Evolutionary conservation across 1,140 invertebrate genomes (phyloP).

Genomic region (Bombus sibiricus): DNA sequence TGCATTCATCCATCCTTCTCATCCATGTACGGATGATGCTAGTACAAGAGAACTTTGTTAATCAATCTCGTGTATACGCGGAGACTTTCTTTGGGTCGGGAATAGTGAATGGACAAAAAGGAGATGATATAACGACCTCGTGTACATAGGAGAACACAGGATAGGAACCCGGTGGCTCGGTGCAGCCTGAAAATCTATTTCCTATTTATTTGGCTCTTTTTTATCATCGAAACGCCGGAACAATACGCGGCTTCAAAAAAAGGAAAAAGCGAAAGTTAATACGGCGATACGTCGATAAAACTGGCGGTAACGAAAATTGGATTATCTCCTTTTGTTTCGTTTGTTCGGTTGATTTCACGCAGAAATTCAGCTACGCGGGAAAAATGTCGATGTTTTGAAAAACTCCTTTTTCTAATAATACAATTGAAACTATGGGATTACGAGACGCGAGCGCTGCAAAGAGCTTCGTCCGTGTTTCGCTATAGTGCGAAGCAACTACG

Average conservation of each 20-base stretch:
- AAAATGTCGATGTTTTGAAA: background rate
- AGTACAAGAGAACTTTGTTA: background rate
- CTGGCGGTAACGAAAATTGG: slow-evolving; percentile 43
- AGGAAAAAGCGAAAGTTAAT: background rate
- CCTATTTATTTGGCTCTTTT: background rate
- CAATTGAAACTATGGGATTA: slow-evolving; percentile 33
- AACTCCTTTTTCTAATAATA: background rate
- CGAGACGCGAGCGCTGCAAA: background rate
- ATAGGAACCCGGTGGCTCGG: background rate
- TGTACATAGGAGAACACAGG: background rate
- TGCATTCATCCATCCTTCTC: background rate
- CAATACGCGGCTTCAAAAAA: slow-evolving; percentile 4
- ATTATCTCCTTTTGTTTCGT: slow-evolving; percentile 38
- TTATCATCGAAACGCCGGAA: background rate
- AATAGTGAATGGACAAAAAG: background rate
- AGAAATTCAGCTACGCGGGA: background rate
- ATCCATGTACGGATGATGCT: background rate
- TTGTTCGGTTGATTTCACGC: slow-evolving; percentile 30
- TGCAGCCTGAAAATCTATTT: background rate
- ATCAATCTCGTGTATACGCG: background rate
- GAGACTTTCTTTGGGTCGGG: background rate
- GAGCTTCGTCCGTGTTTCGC: background rate
- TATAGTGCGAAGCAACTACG: too few relatives aligned
- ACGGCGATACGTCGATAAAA: slow-evolving; percentile 40
- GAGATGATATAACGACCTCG: background rate